Conservation (phyloP, 2,888 invertebrate genomes). For the Arge pagana region DNA sequence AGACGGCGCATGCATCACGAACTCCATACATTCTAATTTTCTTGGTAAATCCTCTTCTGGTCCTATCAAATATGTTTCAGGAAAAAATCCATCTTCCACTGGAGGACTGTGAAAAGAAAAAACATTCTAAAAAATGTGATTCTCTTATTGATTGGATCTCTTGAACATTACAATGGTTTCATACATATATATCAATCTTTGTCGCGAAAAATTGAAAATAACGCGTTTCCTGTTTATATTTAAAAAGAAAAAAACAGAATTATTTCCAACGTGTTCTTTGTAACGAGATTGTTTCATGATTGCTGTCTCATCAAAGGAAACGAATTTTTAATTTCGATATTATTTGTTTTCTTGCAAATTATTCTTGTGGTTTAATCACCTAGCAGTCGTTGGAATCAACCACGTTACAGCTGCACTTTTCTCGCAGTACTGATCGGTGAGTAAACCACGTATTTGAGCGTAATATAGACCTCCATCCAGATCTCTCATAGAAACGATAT, state of each 20-base stretch:
- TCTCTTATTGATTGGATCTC: too few relatives aligned
- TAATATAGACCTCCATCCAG: slow-evolving; percentile 79
- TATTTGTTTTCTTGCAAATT: not conserved
- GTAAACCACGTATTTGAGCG: slow-evolving; percentile 86
- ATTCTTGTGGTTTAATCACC: too few relatives aligned
- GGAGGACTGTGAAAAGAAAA: slow-evolving; percentile 64
- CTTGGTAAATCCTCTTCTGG: slow-evolving; percentile 90
- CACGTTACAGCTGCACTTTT: slow-evolving; percentile 92
- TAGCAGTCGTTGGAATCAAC: slow-evolving; percentile 84
- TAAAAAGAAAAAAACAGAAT: too few relatives aligned
- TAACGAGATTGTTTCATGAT: too few relatives aligned
- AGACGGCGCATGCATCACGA: slow-evolving; percentile 92
- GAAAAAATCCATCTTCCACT: slow-evolving; percentile 80
- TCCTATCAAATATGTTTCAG: slow-evolving; percentile 87
- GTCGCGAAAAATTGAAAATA: too few relatives aligned
- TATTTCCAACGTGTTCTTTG: too few relatives aligned
- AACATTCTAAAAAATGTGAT: slow-evolving; percentile 14
- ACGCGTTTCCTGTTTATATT: too few relatives aligned
- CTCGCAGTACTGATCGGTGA: slow-evolving; percentile 91
- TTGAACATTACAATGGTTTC: too few relatives aligned
- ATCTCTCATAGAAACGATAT: slow-evolving; percentile 86
- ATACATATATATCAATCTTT: too few relatives aligned
- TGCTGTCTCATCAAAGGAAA: too few relatives aligned
- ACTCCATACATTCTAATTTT: slow-evolving; percentile 84
- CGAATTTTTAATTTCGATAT: not conserved